phyloP scores from a whole-genome alignment of 2,888 invertebrate genomes.

The Dryococelus australis region DNA sequence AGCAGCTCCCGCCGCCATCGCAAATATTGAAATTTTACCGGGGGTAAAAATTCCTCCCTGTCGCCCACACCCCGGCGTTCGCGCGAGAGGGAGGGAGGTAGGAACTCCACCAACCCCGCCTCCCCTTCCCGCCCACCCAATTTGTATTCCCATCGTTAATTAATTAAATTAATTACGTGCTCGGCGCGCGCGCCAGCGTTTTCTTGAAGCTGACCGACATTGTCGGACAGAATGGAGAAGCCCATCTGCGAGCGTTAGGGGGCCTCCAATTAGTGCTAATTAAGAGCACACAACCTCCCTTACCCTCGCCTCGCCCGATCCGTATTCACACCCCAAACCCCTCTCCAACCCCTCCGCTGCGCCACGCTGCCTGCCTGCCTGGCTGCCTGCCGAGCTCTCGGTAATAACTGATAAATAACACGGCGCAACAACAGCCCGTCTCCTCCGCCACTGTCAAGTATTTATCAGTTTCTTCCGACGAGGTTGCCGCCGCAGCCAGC shows the following conservation, averaged over 20 bases:
- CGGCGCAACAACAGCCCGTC: not conserved
- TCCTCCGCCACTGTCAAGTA: not conserved
- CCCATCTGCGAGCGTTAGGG: conserved; percentile 17
- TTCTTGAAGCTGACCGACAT: conserved; percentile 25
- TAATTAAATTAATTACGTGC: conserved; percentile 21
- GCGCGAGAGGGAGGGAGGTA: not conserved
- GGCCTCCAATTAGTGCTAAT: conserved; percentile 24
- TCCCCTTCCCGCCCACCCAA: too few relatives aligned
- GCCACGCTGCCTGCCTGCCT: too few relatives aligned
- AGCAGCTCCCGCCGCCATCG: not conserved
- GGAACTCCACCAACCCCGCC: not conserved
- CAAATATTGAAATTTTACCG: not conserved
- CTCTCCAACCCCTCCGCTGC: not conserved
- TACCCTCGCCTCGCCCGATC: not conserved
- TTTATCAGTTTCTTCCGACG: not conserved
- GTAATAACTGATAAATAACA: conserved; percentile 20
- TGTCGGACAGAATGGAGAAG: conserved; percentile 25
- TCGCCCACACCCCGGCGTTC: not conserved
- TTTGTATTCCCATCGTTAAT: conserved; percentile 23
- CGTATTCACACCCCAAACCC: not conserved
- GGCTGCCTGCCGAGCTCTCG: not conserved
- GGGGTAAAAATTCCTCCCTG: not conserved
- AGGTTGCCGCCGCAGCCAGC: too few relatives aligned
- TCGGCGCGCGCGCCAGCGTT: not conserved
- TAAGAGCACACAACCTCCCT: conserved; percentile 19